phyloP scores from a whole-genome alignment of 2,113 vertebrate genomes.

The Sardina pilchardus region DNA sequence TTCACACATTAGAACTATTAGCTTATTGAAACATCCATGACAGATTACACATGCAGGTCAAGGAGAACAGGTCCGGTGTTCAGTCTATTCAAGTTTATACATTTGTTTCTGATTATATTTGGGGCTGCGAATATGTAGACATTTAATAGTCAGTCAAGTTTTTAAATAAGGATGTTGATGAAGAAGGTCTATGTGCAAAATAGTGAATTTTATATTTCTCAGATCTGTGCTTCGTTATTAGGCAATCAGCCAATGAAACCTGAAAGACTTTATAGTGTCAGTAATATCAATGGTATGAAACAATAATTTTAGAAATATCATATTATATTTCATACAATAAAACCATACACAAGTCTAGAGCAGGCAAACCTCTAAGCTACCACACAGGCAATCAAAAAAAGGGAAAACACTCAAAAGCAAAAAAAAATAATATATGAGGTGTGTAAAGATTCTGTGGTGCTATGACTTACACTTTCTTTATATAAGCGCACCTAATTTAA shows the following conservation, averaged over 20 bases:
- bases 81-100: slow-evolving; percentile 29
- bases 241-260: background rate
- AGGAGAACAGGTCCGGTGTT: slow-evolving; percentile 47
- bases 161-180: background rate
- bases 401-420: background rate
- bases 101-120: slow-evolving; percentile 11
- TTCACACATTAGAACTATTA: slow-evolving; percentile 95
- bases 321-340: background rate
- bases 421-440: background rate
- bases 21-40: slow-evolving; percentile 82
- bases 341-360: too few species aligned
- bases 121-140: background rate
- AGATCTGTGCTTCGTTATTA: background rate
- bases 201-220: background rate
- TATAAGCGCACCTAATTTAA: slow-evolving; percentile 23
- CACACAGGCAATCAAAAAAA: background rate
- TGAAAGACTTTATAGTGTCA: background rate
- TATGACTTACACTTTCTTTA: background rate
- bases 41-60: slow-evolving; percentile 63
- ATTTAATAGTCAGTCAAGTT: background rate
- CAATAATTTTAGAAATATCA: background rate
- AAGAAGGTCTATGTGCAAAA: background rate
- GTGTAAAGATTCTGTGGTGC: background rate
- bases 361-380: too few species aligned
- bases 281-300: background rate